Percentiles rank a stretch among this genome's conserved stretches.
Conservation (phyloP, 2,888 invertebrate species). For the Volucella bombylans region DNA sequence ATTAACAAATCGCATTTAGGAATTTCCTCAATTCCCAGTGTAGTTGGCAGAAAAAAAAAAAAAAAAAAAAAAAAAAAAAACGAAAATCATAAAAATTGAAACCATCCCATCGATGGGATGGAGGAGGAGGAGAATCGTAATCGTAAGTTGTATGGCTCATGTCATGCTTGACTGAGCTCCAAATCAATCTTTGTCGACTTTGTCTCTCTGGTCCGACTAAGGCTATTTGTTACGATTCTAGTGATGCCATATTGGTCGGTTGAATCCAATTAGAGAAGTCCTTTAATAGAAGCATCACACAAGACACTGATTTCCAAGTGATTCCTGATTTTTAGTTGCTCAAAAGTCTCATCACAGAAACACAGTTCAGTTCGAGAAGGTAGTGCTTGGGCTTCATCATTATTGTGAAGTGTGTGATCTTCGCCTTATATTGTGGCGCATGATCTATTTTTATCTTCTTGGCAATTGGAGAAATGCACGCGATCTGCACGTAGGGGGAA, state of each 20-base stretch:
- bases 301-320: conserved; percentile 16
- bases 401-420: conserved; percentile 34
- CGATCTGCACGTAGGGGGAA: conserved; percentile 56
- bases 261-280: conserved; percentile 71
- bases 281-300: conserved; percentile 54
- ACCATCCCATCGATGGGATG: no score
- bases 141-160: conserved; percentile 3
- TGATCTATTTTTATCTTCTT: conserved; percentile 64
- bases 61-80: no score
- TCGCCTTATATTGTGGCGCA: conserved; percentile 53
- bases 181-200: conserved; percentile 37
- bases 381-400: conserved; percentile 44
- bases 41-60: no score
- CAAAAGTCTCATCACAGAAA: neutral
- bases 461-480: conserved; percentile 70
- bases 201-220: conserved; percentile 17
- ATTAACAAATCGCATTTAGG: conserved; percentile 4
- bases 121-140: neutral
- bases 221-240: conserved; percentile 61
- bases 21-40: neutral
- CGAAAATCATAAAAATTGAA: no score
- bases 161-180: conserved; percentile 50
- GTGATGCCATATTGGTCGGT: conserved; percentile 54
- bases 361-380: neutral
- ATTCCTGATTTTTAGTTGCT: conserved; percentile 7